A percentile compares a stretch with the other conserved stretches of the same genome.
phyloP scores from a whole-genome alignment of 2,888 invertebrate genomes.

The Rhamphomyia laevipes region DNA sequence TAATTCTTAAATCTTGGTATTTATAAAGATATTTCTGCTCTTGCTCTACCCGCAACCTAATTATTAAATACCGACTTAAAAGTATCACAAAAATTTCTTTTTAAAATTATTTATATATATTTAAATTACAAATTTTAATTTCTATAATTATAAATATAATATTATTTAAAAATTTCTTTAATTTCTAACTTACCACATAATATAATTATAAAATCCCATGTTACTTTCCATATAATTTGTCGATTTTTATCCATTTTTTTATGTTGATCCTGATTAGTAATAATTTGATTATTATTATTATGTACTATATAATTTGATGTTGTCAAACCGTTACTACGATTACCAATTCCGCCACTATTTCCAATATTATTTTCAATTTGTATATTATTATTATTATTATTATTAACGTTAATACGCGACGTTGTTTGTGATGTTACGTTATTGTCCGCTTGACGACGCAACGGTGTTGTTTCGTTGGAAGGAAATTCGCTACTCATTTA shows the following conservation, averaged over 20 bases:
- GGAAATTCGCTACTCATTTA: constrained; percentile 36
- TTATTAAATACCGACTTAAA: no score
- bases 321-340: constrained; percentile 11
- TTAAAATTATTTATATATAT: no score
- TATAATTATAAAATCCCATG: constrained; percentile 54
- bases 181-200: constrained; percentile 62
- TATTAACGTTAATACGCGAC: constrained; percentile 11
- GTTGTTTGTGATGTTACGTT: constrained; percentile 6
- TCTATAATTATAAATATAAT: no score
- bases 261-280: constrained; percentile 3
- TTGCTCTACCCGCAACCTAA: no score
- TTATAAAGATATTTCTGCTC: no score
- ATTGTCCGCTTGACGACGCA: constrained; percentile 10
- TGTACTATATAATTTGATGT: constrained; percentile 15
- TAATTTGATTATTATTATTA: no score
- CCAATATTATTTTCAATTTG: constrained; percentile 10
- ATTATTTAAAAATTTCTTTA: no score
- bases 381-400: constrained; percentile 21
- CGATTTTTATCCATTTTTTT: constrained; percentile 33
- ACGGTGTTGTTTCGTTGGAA: constrained; percentile 36
- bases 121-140: no score
- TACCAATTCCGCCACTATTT: neutral
- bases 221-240: constrained; percentile 48
- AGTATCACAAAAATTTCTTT: no score
- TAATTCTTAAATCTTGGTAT: no score